Evolutionary conservation across 2,888 invertebrate species (phyloP).

Genomic region (Fragum fragum): DNA sequence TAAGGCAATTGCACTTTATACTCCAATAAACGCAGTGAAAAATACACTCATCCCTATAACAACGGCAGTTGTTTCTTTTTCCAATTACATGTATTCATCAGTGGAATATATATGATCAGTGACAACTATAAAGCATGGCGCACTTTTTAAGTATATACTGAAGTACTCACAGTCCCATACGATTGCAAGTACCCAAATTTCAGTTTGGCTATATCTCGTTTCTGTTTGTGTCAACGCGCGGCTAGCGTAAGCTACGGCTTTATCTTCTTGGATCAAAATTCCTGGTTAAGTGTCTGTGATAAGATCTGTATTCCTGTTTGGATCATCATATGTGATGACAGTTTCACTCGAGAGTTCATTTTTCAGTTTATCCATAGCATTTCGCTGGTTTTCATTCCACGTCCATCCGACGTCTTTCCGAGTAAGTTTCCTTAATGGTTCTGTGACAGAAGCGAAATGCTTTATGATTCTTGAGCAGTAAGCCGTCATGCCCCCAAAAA

Average conservation of each 20-base stretch:
- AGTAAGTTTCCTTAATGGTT: constrained; percentile 71
- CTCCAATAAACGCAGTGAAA: too few species aligned
- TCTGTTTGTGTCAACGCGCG: constrained; percentile 64
- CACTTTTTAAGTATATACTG: constrained; percentile 67
- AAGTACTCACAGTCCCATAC: constrained; percentile 74
- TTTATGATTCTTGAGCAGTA: constrained; percentile 73
- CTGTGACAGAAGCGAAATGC: constrained; percentile 65
- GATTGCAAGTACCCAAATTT: constrained; percentile 71
- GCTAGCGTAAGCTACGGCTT: constrained; percentile 63
- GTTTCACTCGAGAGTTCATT: constrained; percentile 56
- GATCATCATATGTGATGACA: constrained; percentile 65
- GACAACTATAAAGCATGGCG: constrained; percentile 62
- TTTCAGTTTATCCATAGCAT: constrained; percentile 61
- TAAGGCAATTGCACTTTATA: too few species aligned
- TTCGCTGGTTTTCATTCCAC: constrained; percentile 64
- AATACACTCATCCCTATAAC: too few species aligned
- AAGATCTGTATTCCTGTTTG: constrained; percentile 48
- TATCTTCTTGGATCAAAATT: too few species aligned
- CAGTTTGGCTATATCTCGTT: constrained; percentile 69
- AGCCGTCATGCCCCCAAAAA: constrained; percentile 74
- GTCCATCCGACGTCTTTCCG: constrained; percentile 57
- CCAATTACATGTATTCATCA: too few species aligned
- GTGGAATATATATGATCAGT: too few species aligned
- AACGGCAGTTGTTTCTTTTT: too few species aligned
- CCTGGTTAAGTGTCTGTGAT: constrained; percentile 66